phyloP scores from a whole-genome alignment of 2,113 vertebrate species.

The Spilogale gracilis region DNA sequence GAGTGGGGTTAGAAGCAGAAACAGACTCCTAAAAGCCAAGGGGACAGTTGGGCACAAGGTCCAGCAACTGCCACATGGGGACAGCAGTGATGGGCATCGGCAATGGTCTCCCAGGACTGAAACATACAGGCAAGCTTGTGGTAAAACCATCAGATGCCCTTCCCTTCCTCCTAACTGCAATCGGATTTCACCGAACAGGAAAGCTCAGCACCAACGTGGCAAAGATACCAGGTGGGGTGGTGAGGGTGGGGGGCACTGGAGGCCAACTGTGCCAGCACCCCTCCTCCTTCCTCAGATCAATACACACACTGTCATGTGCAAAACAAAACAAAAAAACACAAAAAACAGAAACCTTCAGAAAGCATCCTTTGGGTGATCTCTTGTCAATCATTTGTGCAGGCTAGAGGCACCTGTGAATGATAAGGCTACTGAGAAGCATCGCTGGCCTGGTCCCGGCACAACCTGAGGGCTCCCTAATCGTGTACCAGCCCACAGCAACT shows the following conservation, averaged over 20 bases:
- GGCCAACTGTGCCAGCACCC: background rate
- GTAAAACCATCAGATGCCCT: constrained; percentile 17
- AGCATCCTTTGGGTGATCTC: constrained; percentile 86
- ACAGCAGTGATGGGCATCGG: background rate
- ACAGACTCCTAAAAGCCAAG: background rate
- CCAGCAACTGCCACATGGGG: background rate
- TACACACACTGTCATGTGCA: constrained; percentile 56
- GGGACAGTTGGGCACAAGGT: background rate
- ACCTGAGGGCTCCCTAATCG: constrained; percentile 54
- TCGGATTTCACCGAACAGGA: constrained; percentile 18
- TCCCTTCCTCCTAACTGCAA: constrained; percentile 2
- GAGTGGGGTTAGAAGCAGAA: background rate
- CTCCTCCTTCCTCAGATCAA: constrained; percentile 9
- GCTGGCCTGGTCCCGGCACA: constrained; percentile 75
- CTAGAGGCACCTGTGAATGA: constrained; percentile 91
- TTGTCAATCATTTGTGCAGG: constrained; percentile 87
- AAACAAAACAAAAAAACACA: background rate
- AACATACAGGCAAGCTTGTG: constrained; percentile 36
- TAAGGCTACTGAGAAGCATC: constrained; percentile 88
- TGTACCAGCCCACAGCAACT: background rate
- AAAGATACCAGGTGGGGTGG: background rate
- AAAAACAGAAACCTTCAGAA: constrained; percentile 70
- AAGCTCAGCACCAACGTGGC: constrained; percentile 22
- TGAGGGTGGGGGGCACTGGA: background rate
- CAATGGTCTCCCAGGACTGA: background rate